Evolutionary conservation across 2,888 invertebrate species (phyloP).

Genomic region (Subacronicta megacephala): DNA sequence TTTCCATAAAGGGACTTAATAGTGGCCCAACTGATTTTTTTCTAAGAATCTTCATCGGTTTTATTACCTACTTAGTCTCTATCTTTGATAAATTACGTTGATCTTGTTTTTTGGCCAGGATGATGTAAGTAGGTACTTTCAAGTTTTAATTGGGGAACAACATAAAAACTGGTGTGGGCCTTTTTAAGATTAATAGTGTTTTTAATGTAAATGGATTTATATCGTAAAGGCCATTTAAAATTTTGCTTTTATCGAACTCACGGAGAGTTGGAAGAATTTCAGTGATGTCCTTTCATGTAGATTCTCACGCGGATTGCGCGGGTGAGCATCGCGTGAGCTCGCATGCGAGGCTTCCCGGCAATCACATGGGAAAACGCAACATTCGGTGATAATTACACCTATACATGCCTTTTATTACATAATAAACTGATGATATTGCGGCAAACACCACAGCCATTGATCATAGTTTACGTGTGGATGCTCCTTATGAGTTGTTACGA

Average conservation of each 20-base stretch:
- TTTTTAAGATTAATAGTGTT: slow-evolving; percentile 20
- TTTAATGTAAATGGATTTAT: slow-evolving; percentile 6
- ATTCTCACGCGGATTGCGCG: slow-evolving; percentile 71
- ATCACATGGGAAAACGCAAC: slow-evolving; percentile 73
- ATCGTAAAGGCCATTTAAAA: slow-evolving; percentile 1
- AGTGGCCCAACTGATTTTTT: slow-evolving; percentile 21
- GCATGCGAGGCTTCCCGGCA: slow-evolving; percentile 69
- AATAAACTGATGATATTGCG: slow-evolving; percentile 16
- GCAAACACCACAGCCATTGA: slow-evolving; percentile 1
- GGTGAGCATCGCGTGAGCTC: slow-evolving; percentile 72
- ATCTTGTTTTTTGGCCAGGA: slow-evolving; percentile 8
- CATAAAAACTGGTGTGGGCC: slow-evolving; percentile 11
- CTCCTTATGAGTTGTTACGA: too few relatives aligned
- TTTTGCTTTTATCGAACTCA: slow-evolving; percentile 4
- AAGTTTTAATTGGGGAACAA: slow-evolving; percentile 26
- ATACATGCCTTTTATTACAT: slow-evolving; percentile 25
- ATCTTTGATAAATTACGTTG: slow-evolving; percentile 14
- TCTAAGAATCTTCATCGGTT: slow-evolving; percentile 31
- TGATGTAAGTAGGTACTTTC: slow-evolving; percentile 6
- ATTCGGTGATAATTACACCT: slow-evolving; percentile 47
- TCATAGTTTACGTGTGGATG: neutral
- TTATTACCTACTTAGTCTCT: slow-evolving; percentile 6
- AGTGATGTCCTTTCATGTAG: slow-evolving; percentile 45
- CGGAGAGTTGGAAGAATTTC: slow-evolving; percentile 38
- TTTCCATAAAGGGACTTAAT: slow-evolving; percentile 18